phyloP scores from a whole-genome alignment of 2,888 invertebrate genomes.

The Onchidella celtica region DNA sequence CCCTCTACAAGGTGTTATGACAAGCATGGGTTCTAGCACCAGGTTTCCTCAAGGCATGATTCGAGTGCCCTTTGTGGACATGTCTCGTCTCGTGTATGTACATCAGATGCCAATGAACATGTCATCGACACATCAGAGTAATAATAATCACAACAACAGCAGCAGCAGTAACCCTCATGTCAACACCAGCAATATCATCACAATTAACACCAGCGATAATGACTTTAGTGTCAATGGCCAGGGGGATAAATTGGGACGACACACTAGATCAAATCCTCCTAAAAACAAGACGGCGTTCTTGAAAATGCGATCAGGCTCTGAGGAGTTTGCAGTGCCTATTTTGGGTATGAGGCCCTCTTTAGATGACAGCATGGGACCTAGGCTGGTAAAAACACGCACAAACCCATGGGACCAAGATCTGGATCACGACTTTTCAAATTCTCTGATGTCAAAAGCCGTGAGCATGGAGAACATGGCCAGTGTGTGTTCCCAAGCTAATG shows the following conservation, averaged over 20 bases:
- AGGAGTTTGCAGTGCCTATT: constrained; percentile 38
- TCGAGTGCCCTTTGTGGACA: constrained; percentile 45
- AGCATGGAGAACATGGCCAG: constrained; percentile 39
- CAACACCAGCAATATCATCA: constrained; percentile 47
- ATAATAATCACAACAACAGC: constrained; percentile 48
- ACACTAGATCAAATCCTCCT: constrained; percentile 3
- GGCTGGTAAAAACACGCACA: constrained; percentile 27
- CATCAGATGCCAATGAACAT: constrained; percentile 44
- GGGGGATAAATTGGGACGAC: constrained; percentile 33
- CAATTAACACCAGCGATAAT: constrained; percentile 46
- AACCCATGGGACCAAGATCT: constrained; percentile 50
- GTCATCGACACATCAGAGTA: constrained; percentile 30
- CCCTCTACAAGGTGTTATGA: constrained; percentile 38
- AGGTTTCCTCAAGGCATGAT: constrained; percentile 50
- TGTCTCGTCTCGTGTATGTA: constrained; percentile 48
- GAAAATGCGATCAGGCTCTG: constrained; percentile 39
- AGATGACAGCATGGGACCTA: constrained; percentile 28
- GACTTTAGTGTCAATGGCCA: constrained; percentile 43
- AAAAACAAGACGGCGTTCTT: constrained; percentile 40
- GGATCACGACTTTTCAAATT: constrained; percentile 46
- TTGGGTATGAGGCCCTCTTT: constrained; percentile 37
- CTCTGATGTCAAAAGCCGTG: constrained; percentile 43
- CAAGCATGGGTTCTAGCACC: constrained; percentile 17
- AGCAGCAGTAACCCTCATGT: constrained; percentile 50
- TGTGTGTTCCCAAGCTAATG: background rate